Evolutionary conservation across 2,113 vertebrate species (phyloP).

Genomic region (Procapra przewalskii): DNA sequence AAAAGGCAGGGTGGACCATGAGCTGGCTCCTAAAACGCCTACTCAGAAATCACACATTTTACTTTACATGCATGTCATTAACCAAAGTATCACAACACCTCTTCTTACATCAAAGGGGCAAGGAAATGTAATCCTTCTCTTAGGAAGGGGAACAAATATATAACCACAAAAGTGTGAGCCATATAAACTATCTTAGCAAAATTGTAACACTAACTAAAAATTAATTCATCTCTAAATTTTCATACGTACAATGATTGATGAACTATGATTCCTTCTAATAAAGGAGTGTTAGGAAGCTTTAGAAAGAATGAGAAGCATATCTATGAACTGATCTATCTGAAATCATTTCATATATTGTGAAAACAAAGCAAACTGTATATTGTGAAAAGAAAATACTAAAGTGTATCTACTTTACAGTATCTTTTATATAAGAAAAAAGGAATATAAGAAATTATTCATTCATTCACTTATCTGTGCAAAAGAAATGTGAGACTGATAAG

Average conservation of each 20-base stretch:
- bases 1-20: not conserved
- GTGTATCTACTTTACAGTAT: too few relatives aligned
- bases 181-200: not conserved
- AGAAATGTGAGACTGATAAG: not conserved
- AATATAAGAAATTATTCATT: not conserved
- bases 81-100: not conserved
- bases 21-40: not conserved
- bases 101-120: not conserved
- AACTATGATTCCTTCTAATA: not conserved
- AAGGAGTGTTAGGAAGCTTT: not conserved
- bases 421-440: not conserved
- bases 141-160: not conserved
- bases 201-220: not conserved
- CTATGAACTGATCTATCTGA: not conserved
- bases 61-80: not conserved
- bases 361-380: not conserved
- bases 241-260: not conserved
- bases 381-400: not conserved
- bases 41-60: not conserved
- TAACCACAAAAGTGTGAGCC: not conserved
- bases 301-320: not conserved
- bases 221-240: not conserved
- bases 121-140: not conserved
- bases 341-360: not conserved
- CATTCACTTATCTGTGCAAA: not conserved